Conservation (phyloP, 1,140 invertebrate species). For the Drepana arcuata region DNA sequence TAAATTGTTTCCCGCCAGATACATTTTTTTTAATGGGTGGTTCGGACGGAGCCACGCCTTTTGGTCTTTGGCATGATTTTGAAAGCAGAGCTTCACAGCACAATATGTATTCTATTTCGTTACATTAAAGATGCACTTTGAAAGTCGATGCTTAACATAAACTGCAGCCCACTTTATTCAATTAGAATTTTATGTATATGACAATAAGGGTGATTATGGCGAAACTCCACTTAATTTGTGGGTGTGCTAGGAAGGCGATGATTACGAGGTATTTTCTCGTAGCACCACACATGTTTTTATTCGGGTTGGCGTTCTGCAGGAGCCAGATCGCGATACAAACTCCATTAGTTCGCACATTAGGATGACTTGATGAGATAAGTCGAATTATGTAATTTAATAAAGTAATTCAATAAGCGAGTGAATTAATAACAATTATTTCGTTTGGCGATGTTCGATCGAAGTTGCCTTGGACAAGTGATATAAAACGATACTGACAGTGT, state of each 20-base stretch:
- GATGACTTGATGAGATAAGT: constrained; percentile 60
- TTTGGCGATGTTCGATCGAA: constrained; percentile 32
- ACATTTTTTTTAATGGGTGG: constrained; percentile 42
- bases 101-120: constrained; percentile 14
- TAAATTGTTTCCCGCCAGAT: constrained; percentile 44
- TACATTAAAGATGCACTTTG: constrained; percentile 13
- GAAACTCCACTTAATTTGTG: no score
- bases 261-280: constrained; percentile 42
- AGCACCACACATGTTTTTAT: constrained; percentile 42
- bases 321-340: constrained; percentile 61
- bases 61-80: constrained; percentile 19
- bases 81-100: constrained; percentile 20
- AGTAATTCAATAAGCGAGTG: constrained; percentile 66
- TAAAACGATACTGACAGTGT: constrained; percentile 18
- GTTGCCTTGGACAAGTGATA: constrained; percentile 29
- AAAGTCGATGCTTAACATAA: no score
- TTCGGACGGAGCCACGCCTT: constrained; percentile 43
- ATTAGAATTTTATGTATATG: constrained; percentile 11
- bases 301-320: constrained; percentile 26
- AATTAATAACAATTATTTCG: constrained; percentile 66
- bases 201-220: constrained; percentile 12
- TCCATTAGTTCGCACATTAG: constrained; percentile 70
- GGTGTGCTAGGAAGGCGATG: constrained; percentile 23
- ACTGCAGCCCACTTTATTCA: no score
- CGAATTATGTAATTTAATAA: constrained; percentile 67